Percentiles rank a stretch among this genome's conserved stretches.
These are phyloP conservation scores for Gymnothorax reevesii DNA, from an alignment of 2,797 vertebrate species.

Conservation along the genomic window DNA sequence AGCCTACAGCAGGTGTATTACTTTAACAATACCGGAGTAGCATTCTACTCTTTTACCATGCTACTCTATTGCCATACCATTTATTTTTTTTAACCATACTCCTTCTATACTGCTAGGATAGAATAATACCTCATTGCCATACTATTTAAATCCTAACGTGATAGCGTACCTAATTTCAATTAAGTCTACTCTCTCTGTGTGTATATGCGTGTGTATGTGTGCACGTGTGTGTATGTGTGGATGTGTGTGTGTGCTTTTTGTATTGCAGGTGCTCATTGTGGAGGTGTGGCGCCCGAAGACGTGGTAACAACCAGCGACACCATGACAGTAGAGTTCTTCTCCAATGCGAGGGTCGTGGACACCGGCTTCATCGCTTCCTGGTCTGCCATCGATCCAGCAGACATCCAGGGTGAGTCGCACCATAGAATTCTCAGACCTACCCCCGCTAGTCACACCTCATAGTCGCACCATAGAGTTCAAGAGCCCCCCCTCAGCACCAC, in stretches of 20 bases:
- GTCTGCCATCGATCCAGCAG: slow-evolving; percentile 63
- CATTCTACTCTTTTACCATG: background rate
- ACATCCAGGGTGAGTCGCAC: slow-evolving; percentile 57
- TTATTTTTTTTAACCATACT: background rate
- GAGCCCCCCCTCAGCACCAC: no score
- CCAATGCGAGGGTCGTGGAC: slow-evolving; percentile 74
- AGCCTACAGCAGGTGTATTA: no score
- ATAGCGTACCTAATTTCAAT: no score
- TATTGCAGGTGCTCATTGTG: slow-evolving; percentile 70
- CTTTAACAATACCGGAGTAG: no score
- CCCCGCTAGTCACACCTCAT: background rate
- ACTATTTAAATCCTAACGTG: background rate
- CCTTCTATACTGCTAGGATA: background rate
- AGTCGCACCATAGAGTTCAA: background rate
- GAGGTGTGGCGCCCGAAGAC: slow-evolving; percentile 58
- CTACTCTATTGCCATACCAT: background rate
- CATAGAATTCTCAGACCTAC: background rate
- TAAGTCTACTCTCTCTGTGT: background rate
- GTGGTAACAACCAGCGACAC: slow-evolving; percentile 67
- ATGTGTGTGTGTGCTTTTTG: background rate
- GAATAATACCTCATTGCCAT: background rate
- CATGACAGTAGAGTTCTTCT: slow-evolving; percentile 67
- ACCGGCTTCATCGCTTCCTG: slow-evolving; percentile 70
- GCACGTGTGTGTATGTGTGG: background rate
- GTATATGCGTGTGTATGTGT: background rate